These are phyloP conservation scores for Geotrypetes seraphini DNA, from an alignment of 2,797 vertebrate genomes.

Conservation along the genomic window DNA sequence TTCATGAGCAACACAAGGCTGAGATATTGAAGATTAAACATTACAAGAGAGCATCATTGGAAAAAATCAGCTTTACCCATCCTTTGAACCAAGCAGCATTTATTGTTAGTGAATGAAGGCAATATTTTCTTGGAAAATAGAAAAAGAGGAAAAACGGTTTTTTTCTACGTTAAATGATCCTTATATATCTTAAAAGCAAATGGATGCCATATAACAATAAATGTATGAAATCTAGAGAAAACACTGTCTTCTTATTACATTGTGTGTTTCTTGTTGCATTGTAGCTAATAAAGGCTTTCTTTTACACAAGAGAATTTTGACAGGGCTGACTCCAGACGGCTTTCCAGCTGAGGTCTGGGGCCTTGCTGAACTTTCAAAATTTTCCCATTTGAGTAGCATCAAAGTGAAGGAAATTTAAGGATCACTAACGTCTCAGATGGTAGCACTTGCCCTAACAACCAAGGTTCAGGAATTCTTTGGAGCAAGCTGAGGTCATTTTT, in stretches of 20 bases:
- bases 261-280: constrained; percentile 54
- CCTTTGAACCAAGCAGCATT: background rate
- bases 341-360: constrained; percentile 71
- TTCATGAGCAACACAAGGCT: constrained; percentile 14
- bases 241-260: constrained; percentile 39
- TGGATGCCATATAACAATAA: constrained; percentile 36
- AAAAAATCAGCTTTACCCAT: constrained; percentile 2
- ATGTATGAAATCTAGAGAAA: constrained; percentile 29
- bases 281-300: constrained; percentile 64
- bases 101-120: background rate
- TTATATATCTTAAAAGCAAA: constrained; percentile 35
- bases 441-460: constrained; percentile 89
- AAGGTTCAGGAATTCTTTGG: constrained; percentile 96
- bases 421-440: constrained; percentile 89
- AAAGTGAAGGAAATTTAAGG: constrained; percentile 91
- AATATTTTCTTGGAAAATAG: constrained; percentile 8
- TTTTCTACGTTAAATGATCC: constrained; percentile 12
- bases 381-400: constrained; percentile 81
- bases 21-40: constrained; percentile 17
- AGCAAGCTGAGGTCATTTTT: constrained; percentile 89
- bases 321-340: constrained; percentile 73
- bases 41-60: background rate
- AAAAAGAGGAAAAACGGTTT: constrained; percentile 1
- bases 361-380: constrained; percentile 70
- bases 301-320: constrained; percentile 64